A percentile compares a stretch with the other conserved stretches of the same genome.
Evolutionary conservation across 2,113 vertebrate species (phyloP).

Genomic region (Lepus americanus): DNA sequence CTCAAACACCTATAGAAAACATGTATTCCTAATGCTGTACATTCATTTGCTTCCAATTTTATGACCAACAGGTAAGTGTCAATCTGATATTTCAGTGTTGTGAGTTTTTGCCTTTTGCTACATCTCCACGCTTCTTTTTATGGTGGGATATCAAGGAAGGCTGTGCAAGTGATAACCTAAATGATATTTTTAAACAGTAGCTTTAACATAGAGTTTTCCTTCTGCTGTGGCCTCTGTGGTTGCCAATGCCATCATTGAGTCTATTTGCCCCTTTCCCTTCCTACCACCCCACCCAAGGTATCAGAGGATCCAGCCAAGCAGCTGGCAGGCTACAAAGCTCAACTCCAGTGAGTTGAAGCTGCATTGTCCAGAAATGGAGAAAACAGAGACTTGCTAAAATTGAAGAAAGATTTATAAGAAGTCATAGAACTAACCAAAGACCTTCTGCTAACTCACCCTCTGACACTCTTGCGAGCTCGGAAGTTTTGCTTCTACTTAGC

Average conservation of each 20-base stretch:
- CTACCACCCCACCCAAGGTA: too few relatives aligned
- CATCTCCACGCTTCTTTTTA: background rate
- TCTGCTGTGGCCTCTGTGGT: too few relatives aligned
- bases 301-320: too few relatives aligned
- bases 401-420: constrained; percentile 88
- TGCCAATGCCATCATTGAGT: too few relatives aligned
- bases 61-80: background rate
- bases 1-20: background rate
- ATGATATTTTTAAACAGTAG: background rate
- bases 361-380: too few relatives aligned
- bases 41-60: background rate
- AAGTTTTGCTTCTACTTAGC: constrained; percentile 89
- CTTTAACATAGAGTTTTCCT: too few relatives aligned
- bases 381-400: too few relatives aligned
- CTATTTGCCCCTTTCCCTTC: too few relatives aligned
- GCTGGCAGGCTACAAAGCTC: too few relatives aligned
- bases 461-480: constrained; percentile 91
- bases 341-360: too few relatives aligned
- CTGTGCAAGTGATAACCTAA: background rate
- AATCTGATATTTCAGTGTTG: background rate
- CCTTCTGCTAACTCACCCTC: constrained; percentile 94
- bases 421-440: constrained; percentile 99
- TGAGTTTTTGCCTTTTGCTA: background rate
- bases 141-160: background rate
- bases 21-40: background rate